These are phyloP conservation scores for Scyliorhinus canicula DNA, from an alignment of 2,797 vertebrate genomes.

Conservation along the genomic window DNA sequence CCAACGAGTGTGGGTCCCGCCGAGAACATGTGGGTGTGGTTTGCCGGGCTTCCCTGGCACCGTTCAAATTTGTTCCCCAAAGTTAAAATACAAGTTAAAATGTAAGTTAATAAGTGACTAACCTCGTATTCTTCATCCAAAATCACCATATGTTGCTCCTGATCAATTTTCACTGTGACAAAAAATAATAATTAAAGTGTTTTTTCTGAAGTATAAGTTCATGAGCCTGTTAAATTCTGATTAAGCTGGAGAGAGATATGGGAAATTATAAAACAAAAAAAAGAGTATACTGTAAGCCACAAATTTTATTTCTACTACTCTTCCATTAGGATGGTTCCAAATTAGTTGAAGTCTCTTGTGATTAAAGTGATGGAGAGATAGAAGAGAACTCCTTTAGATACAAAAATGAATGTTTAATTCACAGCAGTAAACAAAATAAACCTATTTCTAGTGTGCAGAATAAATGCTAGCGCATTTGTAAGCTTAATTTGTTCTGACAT, in stretches of 20 bases:
- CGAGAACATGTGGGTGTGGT: no score
- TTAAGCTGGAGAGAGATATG: background rate
- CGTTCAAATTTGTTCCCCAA: no score
- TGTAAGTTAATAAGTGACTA: constrained; percentile 36
- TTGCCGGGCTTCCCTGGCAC: no score
- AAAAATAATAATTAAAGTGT: background rate
- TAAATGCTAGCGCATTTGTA: background rate
- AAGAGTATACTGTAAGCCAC: background rate
- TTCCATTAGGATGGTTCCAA: background rate
- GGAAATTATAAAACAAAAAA: background rate
- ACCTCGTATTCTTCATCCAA: constrained; percentile 69
- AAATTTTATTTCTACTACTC: background rate
- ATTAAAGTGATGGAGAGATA: background rate
- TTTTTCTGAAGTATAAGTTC: background rate
- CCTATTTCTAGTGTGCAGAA: background rate
- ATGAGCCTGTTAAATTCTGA: no score
- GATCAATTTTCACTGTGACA: constrained; percentile 69
- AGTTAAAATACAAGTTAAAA: background rate
- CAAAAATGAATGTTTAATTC: background rate
- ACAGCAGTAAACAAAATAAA: background rate
- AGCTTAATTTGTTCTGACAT: background rate
- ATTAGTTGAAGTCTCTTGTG: background rate
- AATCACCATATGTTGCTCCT: constrained; percentile 64
- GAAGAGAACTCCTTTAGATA: background rate
- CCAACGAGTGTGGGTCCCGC: no score